Percentiles rank a stretch among this genome's conserved stretches.
Evolutionary conservation across 2,797 vertebrate species (phyloP).

Genomic region (Serranus cabrilla): DNA sequence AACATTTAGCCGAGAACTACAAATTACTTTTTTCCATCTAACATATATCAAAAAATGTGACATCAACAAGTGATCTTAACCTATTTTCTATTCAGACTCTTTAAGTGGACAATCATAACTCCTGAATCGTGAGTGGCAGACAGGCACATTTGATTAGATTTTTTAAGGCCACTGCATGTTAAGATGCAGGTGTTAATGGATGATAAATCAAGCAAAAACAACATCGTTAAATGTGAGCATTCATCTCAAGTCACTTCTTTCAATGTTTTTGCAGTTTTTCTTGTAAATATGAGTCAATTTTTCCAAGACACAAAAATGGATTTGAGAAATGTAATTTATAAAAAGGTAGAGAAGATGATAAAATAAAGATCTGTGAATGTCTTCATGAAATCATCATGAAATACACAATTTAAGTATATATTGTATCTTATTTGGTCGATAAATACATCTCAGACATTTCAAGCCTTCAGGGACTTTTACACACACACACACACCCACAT

Average conservation of each 20-base stretch:
- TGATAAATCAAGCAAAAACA: background rate
- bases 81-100: too few relatives aligned
- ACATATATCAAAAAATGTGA: too few relatives aligned
- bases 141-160: background rate
- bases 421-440: background rate
- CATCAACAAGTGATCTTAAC: too few relatives aligned
- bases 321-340: background rate
- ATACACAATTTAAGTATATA: background rate
- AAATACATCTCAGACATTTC: too few relatives aligned
- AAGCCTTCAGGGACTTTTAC: too few relatives aligned
- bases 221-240: background rate
- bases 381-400: background rate
- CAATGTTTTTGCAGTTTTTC: background rate
- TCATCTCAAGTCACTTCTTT: background rate
- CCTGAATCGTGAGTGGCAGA: background rate
- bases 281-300: background rate
- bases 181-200: background rate
- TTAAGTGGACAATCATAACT: conserved; percentile 9
- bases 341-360: background rate
- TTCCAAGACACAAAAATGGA: background rate
- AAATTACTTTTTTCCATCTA: too few relatives aligned
- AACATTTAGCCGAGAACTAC: too few relatives aligned
- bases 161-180: background rate
- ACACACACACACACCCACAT: too few relatives aligned
- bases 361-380: background rate